Base-by-base conservation (phyloP, 1,140 invertebrate genomes). In the Lamellibrachia luymesi region DNA sequence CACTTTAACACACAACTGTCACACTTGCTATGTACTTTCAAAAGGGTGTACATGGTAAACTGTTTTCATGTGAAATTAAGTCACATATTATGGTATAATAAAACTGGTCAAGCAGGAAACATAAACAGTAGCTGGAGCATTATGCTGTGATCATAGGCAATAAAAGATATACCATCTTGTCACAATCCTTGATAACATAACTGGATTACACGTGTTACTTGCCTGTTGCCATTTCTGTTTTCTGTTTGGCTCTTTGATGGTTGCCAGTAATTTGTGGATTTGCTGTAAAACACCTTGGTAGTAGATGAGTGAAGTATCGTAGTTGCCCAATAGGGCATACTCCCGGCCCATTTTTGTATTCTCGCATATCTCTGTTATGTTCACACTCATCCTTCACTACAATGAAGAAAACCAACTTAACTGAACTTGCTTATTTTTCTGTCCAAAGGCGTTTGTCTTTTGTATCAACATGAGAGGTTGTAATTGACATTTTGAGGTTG, bases 211-310 rank as follows among this genome's bases (percentile, higher is more conserved):
- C 64, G n/a, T 91, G 13, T 92, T 17, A 93, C 93, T 97, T 96
- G 98, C 98, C 97, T 98, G 97, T 96, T 98, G 98, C 98, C 99
- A 99, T 97, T 98, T 98, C 94, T 97, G 97, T 97, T 98, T 99
- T 93, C 97, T 97, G 94, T 97, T 97, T 91, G 97, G 97, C 94
- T 98, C 98, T 25, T 97, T 97, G 91, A 98, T 98, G 89, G 97
- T 98, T 27, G 97, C 97, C 90, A 99, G 97, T 51, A 99, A 97
- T 94, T 97, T 97, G 95, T 98, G 98, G 94, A 99, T 98, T 96
- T 98, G 98, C 96, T 98, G 98, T 56, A 99, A 97, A 5, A 98
- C 98, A 92, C 98, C 98, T 96, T 99, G 98, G 96, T 99, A 99
- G 96, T 99, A 99, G 91, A 99, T 98, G 94, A 97, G 97, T 17